phyloP scores from a whole-genome alignment of 2,888 invertebrate genomes.

The Galerucella pusilla region DNA sequence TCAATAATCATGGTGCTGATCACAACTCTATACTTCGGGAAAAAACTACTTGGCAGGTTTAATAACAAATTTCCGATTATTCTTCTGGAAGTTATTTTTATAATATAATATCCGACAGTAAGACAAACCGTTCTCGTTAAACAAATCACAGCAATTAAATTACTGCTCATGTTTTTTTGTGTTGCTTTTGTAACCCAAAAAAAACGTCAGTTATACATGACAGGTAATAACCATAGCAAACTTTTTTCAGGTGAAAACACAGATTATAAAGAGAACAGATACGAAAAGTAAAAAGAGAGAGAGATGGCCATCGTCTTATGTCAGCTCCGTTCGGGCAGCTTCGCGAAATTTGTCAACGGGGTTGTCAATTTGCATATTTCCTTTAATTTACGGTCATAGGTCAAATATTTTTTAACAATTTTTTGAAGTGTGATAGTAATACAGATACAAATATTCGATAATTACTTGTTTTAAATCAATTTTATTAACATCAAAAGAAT shows the following conservation, averaged over 20 bases:
- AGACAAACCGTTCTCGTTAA: constrained; percentile 29
- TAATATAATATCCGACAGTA: constrained; percentile 37
- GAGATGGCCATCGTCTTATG: no score
- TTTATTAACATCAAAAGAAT: no score
- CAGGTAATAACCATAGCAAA: not conserved
- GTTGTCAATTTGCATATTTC: no score
- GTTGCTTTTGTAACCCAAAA: not conserved
- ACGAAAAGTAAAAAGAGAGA: no score
- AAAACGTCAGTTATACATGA: not conserved
- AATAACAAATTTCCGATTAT: constrained; percentile 45
- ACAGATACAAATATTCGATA: no score
- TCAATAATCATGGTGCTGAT: constrained; percentile 41
- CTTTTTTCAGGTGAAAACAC: not conserved
- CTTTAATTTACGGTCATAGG: no score
- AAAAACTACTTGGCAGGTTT: constrained; percentile 44
- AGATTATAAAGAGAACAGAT: no score
- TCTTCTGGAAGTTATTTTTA: constrained; percentile 42
- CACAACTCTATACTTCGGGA: constrained; percentile 45
- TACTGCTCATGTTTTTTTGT: not conserved
- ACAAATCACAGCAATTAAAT: not conserved
- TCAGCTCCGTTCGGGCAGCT: no score
- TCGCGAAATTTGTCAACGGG: no score
- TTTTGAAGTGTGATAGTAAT: no score
- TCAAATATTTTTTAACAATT: no score
- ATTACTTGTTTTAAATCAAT: no score